Evolutionary conservation across 2,113 vertebrate species (phyloP), one percentile per base, ranked within the genome.

Genomic region (Scartelaos histophorus): DNA sequence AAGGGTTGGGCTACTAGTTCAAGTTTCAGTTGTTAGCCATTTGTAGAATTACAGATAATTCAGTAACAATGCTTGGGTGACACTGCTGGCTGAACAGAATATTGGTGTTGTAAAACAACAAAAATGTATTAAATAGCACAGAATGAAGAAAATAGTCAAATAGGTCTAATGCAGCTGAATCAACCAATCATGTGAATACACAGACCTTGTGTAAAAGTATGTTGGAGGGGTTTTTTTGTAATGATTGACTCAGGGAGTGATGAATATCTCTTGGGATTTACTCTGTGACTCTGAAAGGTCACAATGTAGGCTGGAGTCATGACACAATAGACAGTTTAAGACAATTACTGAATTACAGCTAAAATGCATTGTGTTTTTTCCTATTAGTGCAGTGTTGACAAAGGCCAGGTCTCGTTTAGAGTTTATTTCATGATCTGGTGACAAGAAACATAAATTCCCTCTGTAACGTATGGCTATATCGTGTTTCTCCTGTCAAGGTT

Each of bases 201-300:
- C 24, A 64, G 34, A 64, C 61, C 17, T n/a, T 19, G 34, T 35
- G 34, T n/a, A 35, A 38, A 64, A 38, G 16, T 64, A 34, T 38
- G 35, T 38, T 35, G 13, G 15, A 19, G 60, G 24, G 11, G 1
- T 57, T 24, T 61, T 61, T 24, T 61, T 61, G 51, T 61, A 61
- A 61, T 29, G 13, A 61, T 61, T 61, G 5, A 61, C 24, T 17
- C 21, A 13, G 22, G 24, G 16, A 62, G 16, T n/a, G 17, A 62
- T 35, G 16, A 16, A 38, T 62, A 16, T 35, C 29, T n/a, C 34
- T n/a, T n/a, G 17, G 17, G 29, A 64, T 38, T 64, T 2, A 38
- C 61, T 29, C 24, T 62, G 25, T 62, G 60, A 62, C 60, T 29
- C 60, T 38, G 17, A 64, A 38, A 38, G 34, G 34, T 64, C 60